These are phyloP conservation scores for Kryptopterus vitreolus DNA, from an alignment of 2,797 vertebrate species.

Conservation along the genomic window DNA sequence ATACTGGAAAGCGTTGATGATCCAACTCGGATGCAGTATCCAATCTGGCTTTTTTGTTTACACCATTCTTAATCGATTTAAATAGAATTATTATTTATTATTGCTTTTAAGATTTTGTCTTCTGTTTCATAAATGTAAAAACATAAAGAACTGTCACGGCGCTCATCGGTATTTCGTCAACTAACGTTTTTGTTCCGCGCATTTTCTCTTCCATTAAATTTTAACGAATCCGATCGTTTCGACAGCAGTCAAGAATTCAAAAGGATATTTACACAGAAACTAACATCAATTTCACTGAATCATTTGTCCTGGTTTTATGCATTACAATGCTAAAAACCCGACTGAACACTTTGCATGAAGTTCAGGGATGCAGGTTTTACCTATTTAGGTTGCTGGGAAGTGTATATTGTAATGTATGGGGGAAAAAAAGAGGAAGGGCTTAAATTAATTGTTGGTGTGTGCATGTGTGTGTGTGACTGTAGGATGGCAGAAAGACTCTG, in stretches of 20 bases:
- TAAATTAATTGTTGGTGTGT: constrained; percentile 4
- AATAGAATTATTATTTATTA: too few species aligned
- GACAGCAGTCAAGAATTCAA: background rate
- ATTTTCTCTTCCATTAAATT: constrained; percentile 1
- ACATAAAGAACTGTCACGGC: background rate
- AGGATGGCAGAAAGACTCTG: constrained; percentile 56
- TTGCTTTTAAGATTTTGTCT: background rate
- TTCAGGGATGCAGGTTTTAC: background rate
- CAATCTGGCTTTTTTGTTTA: background rate
- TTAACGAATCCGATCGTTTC: background rate
- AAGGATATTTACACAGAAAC: background rate
- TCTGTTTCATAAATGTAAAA: constrained; percentile 4
- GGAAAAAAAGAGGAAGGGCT: background rate
- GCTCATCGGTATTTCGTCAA: background rate
- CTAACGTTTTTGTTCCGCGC: background rate
- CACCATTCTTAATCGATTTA: too few species aligned
- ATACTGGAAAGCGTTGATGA: background rate
- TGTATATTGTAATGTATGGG: background rate
- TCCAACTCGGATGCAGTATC: background rate
- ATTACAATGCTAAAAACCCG: background rate
- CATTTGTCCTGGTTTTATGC: background rate
- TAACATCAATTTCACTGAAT: background rate
- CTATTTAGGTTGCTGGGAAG: background rate
- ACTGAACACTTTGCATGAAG: constrained; percentile 1
- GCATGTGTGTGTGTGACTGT: constrained; percentile 5